These are phyloP conservation scores for Caenorhabditis imperialis DNA, from an alignment of 2,888 invertebrate genomes.

Conservation along the genomic window DNA sequence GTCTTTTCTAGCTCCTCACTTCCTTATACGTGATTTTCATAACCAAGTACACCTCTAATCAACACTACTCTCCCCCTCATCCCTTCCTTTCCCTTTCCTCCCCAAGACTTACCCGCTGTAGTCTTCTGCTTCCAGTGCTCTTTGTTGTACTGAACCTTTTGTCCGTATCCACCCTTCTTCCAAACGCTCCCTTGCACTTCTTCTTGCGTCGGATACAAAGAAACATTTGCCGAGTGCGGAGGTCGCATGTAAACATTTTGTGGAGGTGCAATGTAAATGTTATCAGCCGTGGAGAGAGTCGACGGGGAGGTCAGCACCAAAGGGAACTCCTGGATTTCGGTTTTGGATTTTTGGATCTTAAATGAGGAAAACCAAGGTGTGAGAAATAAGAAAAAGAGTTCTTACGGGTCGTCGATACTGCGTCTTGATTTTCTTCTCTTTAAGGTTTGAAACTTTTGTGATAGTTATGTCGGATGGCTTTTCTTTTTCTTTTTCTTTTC, in stretches of 20 bases:
- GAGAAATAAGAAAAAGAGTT: background rate
- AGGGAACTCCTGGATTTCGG: slow-evolving; percentile 45
- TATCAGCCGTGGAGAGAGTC: slow-evolving; percentile 39
- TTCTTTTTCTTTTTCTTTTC: too few relatives aligned
- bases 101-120: slow-evolving; percentile 20
- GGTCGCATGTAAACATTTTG: slow-evolving; percentile 47
- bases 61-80: too few relatives aligned
- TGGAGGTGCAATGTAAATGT: slow-evolving; percentile 51
- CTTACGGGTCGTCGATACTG: slow-evolving; percentile 33
- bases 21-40: too few relatives aligned
- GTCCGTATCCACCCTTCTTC: slow-evolving; percentile 43
- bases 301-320: slow-evolving; percentile 45
- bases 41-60: too few relatives aligned
- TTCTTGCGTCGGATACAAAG: slow-evolving; percentile 33
- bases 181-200: slow-evolving; percentile 39
- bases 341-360: slow-evolving; percentile 46
- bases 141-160: slow-evolving; percentile 58
- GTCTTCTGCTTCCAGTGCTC: slow-evolving; percentile 56
- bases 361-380: background rate
- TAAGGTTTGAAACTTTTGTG: slow-evolving; percentile 10
- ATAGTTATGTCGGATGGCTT: too few relatives aligned
- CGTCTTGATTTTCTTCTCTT: slow-evolving; percentile 32
- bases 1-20: too few relatives aligned
- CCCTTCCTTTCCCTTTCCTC: background rate
- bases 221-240: slow-evolving; percentile 30